phyloP scores from a whole-genome alignment of 53 echinoderm and acorn worm genomes.

The Holothuria scabra region DNA sequence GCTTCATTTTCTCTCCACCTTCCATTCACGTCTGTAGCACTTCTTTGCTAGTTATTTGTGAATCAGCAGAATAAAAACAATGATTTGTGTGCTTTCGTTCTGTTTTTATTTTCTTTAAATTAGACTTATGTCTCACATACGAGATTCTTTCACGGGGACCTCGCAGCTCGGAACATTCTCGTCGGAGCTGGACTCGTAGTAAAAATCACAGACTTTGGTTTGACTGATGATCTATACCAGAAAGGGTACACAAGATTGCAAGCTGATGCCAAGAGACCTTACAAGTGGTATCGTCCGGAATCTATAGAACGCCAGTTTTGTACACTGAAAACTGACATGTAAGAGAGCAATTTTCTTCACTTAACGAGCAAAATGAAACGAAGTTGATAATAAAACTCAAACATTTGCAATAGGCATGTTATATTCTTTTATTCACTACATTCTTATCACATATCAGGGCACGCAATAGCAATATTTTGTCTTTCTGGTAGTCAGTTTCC shows the following conservation, averaged over 20 bases:
- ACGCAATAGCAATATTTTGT: too few species aligned
- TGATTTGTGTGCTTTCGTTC: too few species aligned
- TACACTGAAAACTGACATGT: slow-evolving; percentile 50
- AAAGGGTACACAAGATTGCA: slow-evolving; percentile 42
- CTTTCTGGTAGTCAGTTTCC: too few species aligned
- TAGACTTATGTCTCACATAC: slow-evolving; percentile 30
- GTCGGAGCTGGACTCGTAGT: slow-evolving; percentile 28
- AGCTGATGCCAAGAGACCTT: slow-evolving; percentile 31
- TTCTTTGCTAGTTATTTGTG: too few species aligned
- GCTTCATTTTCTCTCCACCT: too few species aligned
- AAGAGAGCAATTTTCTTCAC: neutral
- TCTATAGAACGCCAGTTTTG: slow-evolving; percentile 34
- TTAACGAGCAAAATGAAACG: too few species aligned
- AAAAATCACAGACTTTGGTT: slow-evolving; percentile 39
- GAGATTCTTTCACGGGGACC: slow-evolving; percentile 44
- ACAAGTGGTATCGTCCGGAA: slow-evolving; percentile 50
- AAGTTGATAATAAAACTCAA: too few species aligned
- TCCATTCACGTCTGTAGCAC: too few species aligned
- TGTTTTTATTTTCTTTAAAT: neutral
- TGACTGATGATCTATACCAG: slow-evolving; percentile 43
- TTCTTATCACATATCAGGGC: too few species aligned
- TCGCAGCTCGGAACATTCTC: slow-evolving; percentile 39
- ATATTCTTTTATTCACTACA: too few species aligned
- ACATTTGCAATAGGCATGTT: too few species aligned
- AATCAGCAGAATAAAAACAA: too few species aligned